Evolutionary conservation across 2,888 invertebrate species (phyloP).

Genomic region (Dione juno): DNA sequence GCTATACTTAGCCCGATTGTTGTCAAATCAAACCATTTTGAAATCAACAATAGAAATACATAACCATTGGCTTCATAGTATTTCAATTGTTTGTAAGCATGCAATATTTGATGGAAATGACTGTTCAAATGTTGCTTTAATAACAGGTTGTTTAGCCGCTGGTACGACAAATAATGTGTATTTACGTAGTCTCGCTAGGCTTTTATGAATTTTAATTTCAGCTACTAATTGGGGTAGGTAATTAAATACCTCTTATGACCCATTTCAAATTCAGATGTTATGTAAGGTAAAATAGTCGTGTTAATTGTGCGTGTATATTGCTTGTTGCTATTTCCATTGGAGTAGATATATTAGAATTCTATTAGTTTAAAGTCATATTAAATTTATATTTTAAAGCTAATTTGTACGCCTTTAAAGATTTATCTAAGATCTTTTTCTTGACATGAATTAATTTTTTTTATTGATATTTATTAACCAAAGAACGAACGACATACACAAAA

Average conservation of each 20-base stretch:
- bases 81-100: slow-evolving; percentile 68
- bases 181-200: slow-evolving; percentile 46
- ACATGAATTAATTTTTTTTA: no score
- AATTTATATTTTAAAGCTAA: neutral
- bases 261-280: slow-evolving; percentile 39
- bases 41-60: slow-evolving; percentile 18
- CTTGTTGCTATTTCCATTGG: slow-evolving; percentile 25
- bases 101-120: slow-evolving; percentile 74
- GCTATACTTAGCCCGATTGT: slow-evolving; percentile 18
- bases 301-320: slow-evolving; percentile 18
- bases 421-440: no score
- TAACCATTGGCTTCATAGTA: slow-evolving; percentile 53
- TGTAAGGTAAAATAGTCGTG: slow-evolving; percentile 21
- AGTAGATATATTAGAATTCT: neutral
- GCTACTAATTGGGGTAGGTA: slow-evolving; percentile 41
- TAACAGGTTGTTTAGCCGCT: slow-evolving; percentile 69
- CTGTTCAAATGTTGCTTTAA: slow-evolving; percentile 77
- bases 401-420: no score
- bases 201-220: slow-evolving; percentile 40
- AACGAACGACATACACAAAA: no score
- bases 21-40: slow-evolving; percentile 21
- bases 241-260: slow-evolving; percentile 38
- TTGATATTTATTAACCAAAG: no score
- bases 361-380: neutral
- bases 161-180: slow-evolving; percentile 67